Percentiles rank a stretch among this genome's conserved stretches.
These are phyloP conservation scores for Gymnoscopelus braueri DNA, from an alignment of 2,797 vertebrate species.

Conservation along the genomic window DNA sequence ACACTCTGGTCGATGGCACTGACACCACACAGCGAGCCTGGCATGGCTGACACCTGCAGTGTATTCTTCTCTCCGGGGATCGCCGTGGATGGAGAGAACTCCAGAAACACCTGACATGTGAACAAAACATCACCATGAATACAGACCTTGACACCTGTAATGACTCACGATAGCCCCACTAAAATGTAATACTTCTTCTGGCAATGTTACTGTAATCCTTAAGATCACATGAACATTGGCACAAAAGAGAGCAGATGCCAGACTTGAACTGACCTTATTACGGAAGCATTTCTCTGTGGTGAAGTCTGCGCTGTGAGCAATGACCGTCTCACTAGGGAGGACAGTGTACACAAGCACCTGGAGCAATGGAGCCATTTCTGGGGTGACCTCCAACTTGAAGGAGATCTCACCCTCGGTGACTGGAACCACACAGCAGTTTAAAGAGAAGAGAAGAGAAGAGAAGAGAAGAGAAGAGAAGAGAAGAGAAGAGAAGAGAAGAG, in stretches of 20 bases:
- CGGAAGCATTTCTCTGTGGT: constrained; percentile 47
- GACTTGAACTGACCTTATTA: constrained; percentile 36
- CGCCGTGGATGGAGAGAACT: constrained; percentile 62
- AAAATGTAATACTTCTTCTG: too few species aligned
- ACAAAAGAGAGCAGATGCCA: too few species aligned
- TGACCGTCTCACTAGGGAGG: constrained; percentile 45
- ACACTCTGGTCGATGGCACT: constrained; percentile 79
- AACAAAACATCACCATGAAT: background rate
- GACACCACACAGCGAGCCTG: constrained; percentile 54
- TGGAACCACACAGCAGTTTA: constrained; percentile 3
- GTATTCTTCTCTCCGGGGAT: constrained; percentile 68
- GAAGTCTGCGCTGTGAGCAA: constrained; percentile 35
- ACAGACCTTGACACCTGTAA: too few species aligned
- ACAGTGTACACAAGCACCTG: constrained; percentile 47
- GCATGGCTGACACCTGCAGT: constrained; percentile 66
- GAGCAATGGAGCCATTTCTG: constrained; percentile 42
- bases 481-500: too few species aligned
- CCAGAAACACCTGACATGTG: constrained; percentile 72
- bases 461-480: too few species aligned
- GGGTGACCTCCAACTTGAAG: constrained; percentile 28
- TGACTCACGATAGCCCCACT: too few species aligned
- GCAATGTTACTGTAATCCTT: too few species aligned
- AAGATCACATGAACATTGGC: too few species aligned
- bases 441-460: too few species aligned
- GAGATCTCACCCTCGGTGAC: constrained; percentile 24